phyloP scores from a whole-genome alignment of 2,888 invertebrate species.

The Myopa tessellatipennis region DNA sequence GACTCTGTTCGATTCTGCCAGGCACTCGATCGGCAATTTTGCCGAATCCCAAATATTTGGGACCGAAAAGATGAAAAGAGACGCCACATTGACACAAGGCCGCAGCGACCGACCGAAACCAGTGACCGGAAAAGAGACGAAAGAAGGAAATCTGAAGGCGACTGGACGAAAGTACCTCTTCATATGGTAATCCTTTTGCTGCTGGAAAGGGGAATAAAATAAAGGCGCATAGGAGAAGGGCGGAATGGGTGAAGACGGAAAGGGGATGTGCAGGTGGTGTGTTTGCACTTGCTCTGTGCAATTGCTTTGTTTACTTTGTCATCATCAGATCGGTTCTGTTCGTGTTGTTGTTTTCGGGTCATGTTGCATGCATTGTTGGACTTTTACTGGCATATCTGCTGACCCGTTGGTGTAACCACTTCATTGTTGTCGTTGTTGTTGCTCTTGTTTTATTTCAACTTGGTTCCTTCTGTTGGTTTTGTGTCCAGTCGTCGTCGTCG shows the following conservation, averaged over 20 bases:
- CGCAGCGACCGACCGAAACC: neutral
- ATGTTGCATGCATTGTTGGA: neutral
- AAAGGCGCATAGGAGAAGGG: neutral
- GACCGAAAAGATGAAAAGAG: neutral
- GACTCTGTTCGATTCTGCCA: neutral
- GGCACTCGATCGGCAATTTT: neutral
- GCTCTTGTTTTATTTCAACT: neutral
- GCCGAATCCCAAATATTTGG: neutral
- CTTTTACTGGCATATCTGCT: neutral
- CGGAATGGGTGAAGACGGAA: neutral
- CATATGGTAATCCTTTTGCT: neutral
- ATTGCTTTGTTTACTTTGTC: no score
- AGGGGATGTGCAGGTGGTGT: neutral
- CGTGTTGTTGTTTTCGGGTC: neutral
- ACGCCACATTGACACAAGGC: neutral
- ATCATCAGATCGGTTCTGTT: neutral
- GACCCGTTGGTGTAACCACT: neutral
- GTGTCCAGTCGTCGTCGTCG: conserved; percentile 10
- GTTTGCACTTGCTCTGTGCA: neutral
- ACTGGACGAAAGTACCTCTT: neutral
- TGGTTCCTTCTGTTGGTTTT: neutral
- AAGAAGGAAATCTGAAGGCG: neutral
- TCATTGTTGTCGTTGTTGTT: neutral
- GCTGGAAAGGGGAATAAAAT: neutral
- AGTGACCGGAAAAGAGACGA: neutral